phyloP scores from a whole-genome alignment of 2,113 vertebrate genomes.

The Dipodomys merriami region DNA sequence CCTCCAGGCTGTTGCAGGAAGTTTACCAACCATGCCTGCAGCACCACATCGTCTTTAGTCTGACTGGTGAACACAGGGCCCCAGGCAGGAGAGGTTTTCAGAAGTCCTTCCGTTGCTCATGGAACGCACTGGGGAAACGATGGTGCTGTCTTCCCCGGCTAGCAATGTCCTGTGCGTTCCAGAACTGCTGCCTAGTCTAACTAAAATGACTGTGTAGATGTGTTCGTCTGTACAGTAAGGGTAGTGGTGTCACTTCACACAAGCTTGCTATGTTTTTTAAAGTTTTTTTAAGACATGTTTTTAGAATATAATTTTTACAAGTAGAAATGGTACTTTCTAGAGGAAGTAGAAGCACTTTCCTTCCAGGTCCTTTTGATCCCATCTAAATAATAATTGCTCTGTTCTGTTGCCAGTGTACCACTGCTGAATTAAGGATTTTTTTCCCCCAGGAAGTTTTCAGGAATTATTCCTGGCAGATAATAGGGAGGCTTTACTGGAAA shows the following conservation, averaged over 20 bases:
- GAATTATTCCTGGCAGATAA: neutral
- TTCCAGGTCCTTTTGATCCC: neutral
- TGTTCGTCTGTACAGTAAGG: neutral
- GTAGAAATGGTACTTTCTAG: neutral
- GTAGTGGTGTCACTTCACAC: accelerated
- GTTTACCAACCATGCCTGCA: neutral
- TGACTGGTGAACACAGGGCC: neutral
- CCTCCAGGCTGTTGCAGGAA: neutral
- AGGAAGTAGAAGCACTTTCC: neutral
- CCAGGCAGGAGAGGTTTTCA: neutral
- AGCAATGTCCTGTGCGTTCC: neutral
- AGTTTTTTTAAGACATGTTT: neutral
- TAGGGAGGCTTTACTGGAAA: neutral
- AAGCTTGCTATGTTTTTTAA: neutral
- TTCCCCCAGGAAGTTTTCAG: neutral
- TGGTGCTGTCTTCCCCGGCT: no score
- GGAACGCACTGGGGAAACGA: neutral
- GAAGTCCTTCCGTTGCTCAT: neutral
- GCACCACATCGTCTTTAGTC: neutral
- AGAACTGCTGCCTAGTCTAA: neutral
- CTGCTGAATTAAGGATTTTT: neutral
- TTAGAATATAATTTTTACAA: neutral
- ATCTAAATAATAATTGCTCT: neutral
- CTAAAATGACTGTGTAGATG: neutral
- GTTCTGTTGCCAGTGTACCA: neutral